phyloP scores from a whole-genome alignment of 2,888 invertebrate genomes.

The Trichopoda pennipes region DNA sequence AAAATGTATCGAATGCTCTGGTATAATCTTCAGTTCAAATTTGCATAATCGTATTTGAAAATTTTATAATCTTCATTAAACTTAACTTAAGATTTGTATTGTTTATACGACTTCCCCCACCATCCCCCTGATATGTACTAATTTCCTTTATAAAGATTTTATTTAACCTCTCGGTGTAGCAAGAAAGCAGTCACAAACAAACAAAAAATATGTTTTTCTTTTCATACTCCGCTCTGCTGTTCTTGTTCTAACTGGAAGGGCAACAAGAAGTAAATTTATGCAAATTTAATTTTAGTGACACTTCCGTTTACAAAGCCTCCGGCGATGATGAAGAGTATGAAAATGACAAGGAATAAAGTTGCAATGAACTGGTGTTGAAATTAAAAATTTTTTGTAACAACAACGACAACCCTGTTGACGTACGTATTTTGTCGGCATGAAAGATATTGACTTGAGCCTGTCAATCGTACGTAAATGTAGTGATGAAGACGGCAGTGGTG shows the following conservation, averaged over 20 bases:
- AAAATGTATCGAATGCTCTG: conserved; percentile 35
- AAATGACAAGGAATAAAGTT: conserved; percentile 1
- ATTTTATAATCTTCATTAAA: conserved; percentile 68
- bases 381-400: conserved; percentile 48
- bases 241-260: conserved; percentile 1
- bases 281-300: conserved; percentile 68
- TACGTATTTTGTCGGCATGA: neutral
- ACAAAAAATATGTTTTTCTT: conserved; percentile 50
- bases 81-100: conserved; percentile 67
- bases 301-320: conserved; percentile 65
- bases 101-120: conserved; percentile 14
- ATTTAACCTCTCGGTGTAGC: conserved; percentile 60
- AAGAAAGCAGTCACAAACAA: conserved; percentile 6
- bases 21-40: conserved; percentile 38
- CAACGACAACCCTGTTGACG: conserved; percentile 48
- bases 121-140: conserved; percentile 30
- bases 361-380: conserved; percentile 59
- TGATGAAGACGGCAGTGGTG: conserved; percentile 11
- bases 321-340: conserved; percentile 25
- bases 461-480: conserved; percentile 45
- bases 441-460: conserved; percentile 47
- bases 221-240: neutral
- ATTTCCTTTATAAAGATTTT: conserved; percentile 66
- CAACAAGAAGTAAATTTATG: conserved; percentile 59
- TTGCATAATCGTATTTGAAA: conserved; percentile 68